phyloP scores from a whole-genome alignment of 1,140 invertebrate species.

The Diachasma alloeum region DNA sequence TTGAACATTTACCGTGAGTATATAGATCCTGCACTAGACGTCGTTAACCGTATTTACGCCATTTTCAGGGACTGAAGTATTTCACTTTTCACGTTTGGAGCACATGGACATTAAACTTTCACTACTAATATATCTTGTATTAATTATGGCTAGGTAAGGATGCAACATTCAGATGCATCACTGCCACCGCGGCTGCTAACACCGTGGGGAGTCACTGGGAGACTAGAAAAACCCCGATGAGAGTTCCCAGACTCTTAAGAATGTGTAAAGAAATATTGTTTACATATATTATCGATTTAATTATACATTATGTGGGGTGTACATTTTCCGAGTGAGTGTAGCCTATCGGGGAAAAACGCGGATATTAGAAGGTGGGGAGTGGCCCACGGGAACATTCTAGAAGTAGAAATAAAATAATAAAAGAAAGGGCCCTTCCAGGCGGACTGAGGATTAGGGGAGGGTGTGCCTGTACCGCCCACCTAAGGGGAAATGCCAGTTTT shows the following conservation, averaged over 20 bases:
- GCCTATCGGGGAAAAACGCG: no score
- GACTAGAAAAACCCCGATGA: neutral
- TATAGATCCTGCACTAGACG: neutral
- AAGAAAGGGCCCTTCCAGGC: no score
- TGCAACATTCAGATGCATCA: neutral
- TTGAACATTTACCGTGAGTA: neutral
- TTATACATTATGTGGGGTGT: no score
- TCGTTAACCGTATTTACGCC: neutral
- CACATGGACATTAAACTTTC: conserved; percentile 14
- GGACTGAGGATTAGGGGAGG: no score
- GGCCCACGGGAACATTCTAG: no score
- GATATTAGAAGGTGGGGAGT: no score
- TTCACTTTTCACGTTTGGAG: neutral
- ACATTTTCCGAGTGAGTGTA: no score
- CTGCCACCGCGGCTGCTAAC: neutral
- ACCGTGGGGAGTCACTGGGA: conserved; percentile 14
- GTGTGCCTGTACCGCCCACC: no score
- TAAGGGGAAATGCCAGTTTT: no score
- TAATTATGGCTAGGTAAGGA: conserved; percentile 28
- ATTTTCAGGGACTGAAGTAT: neutral
- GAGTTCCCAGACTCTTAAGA: neutral
- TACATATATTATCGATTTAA: neutral
- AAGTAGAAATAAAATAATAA: no score
- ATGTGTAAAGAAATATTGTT: neutral
- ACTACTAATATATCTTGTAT: conserved; percentile 27